Percentiles rank a stretch among this genome's conserved stretches.
phyloP scores from a whole-genome alignment of 2,113 vertebrate genomes.

The Pionites leucogaster region DNA sequence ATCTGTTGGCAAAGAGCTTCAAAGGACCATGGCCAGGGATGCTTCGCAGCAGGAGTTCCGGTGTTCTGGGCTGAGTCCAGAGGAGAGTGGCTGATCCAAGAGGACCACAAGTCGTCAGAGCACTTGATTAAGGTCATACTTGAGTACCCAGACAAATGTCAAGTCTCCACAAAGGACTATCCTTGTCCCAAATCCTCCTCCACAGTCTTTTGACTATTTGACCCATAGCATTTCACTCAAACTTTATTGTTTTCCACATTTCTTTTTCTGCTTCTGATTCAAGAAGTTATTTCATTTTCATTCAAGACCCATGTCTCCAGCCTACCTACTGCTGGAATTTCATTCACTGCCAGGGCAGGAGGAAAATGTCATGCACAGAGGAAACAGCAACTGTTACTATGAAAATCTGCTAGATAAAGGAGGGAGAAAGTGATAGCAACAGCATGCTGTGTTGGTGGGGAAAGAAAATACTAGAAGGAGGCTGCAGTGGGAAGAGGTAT shows the following conservation, averaged over 20 bases:
- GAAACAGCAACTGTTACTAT: background rate
- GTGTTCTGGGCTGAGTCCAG: background rate
- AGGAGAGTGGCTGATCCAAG: background rate
- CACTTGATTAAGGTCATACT: fast-evolving
- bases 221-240: background rate
- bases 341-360: background rate
- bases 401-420: background rate
- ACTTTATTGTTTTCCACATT: background rate
- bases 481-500: background rate
- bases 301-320: background rate
- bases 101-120: background rate
- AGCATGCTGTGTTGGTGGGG: background rate
- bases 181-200: background rate
- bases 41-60: background rate
- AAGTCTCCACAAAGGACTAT: background rate
- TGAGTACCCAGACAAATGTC: background rate
- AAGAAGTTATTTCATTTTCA: background rate
- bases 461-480: background rate
- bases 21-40: background rate
- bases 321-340: background rate
- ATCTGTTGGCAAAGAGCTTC: background rate
- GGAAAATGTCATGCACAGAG: background rate
- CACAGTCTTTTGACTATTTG: background rate
- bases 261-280: background rate
- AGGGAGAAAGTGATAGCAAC: background rate